Evolutionary conservation across 2,888 invertebrate species (phyloP), one percentile per base, ranked within the genome.

Genomic region (Griposia aprilina): DNA sequence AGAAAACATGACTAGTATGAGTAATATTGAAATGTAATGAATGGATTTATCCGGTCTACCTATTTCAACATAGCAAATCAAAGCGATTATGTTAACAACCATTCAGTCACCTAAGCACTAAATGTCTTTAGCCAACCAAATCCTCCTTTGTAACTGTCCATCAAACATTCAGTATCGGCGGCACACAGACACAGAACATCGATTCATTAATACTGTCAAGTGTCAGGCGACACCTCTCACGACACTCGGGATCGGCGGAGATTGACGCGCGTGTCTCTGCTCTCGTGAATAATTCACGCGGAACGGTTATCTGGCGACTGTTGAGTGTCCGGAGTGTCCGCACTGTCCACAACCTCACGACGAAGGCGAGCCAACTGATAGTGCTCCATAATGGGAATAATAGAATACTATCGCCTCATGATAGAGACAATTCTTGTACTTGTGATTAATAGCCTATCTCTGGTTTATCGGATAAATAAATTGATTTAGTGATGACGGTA

Each of bases 221-320:
- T 87, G 89, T 83, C 72, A 76, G 79, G 81, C 72, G 87, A 85
- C 87, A 87, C 85, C 87, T 84, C 85, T 79, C 78, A 72, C 81
- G 85, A 84, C 84, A 85, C 78, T 80, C 82, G 74, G 80, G 83
- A 86, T 81, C 86, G 71, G 74, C 68, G 74, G 78, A 87, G 91
- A 91, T 92, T 89, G 91, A 92, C 89, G 87, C 74, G 76, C 80
- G 75, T 78, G 84, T 85, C 86, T 84, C 83, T 70, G 75, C 72
- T 81, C 86, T 90, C 87, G 80, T 91, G 92, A 91, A 92, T 92
- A 81, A 92, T 92, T 92, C 90, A 92, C 86, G 78, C 76, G 82
- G 76, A 81, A 83, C 82, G 78, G 88, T 88, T 89, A 89, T 89
- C 89, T 86, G 84, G 76, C 70, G 68, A 78, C 87, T 66, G 84